Base-by-base conservation (phyloP, 2,113 vertebrate genomes). In the Noturus placidus region DNA sequence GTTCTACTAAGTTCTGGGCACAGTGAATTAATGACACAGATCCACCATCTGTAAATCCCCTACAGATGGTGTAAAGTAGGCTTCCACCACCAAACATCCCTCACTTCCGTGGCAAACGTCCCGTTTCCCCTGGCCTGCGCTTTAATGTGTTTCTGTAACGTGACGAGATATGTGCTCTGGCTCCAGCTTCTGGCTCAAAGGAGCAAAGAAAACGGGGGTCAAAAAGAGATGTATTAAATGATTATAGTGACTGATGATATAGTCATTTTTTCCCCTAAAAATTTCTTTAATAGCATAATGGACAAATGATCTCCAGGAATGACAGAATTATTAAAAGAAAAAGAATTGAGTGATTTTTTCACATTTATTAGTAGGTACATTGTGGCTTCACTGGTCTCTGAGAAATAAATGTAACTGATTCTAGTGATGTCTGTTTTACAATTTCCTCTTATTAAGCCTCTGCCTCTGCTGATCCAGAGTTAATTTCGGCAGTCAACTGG, bases 291-390 rank as follows among this genome's bases (percentile, higher is more conserved):
- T 90, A 91, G 90, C 90, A 88, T 91, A 94, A 93, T 93, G 92
- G 94, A 95, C 94, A 94, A 94, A 93, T 90, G 91, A 92, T 86
- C 85, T 91, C 91, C 87, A 86, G 89, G 90, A 92, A 90, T 94
- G 94, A 95, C 94, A 94, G 93, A 94, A 94, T 94, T 94, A 95
- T 95, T 95, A 95, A 94, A 94, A 94, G 92, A 93, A 91, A 93
- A 94, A 91, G 91, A 93, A 93, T 88, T 92, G 92, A 94, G 94
- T 93, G 93, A 94, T 95, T 94, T 88, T 89, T 89, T 89, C 90
- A 92, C 94, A 93, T 94, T 94, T 94, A 94, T 95, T 93, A 92
- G 91, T 92, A 92, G 91, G 90, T 91, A 90, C 93, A 94, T 96
- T 93, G 92, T 86, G 91, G 89, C 90, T 90, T 93, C 91, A 91